Evolutionary conservation across 37 sponge, comb jelly and placozoan genomes (phyloP), one percentile per base, ranked within the genome.

Genomic region (Bolinopsis microptera): DNA sequence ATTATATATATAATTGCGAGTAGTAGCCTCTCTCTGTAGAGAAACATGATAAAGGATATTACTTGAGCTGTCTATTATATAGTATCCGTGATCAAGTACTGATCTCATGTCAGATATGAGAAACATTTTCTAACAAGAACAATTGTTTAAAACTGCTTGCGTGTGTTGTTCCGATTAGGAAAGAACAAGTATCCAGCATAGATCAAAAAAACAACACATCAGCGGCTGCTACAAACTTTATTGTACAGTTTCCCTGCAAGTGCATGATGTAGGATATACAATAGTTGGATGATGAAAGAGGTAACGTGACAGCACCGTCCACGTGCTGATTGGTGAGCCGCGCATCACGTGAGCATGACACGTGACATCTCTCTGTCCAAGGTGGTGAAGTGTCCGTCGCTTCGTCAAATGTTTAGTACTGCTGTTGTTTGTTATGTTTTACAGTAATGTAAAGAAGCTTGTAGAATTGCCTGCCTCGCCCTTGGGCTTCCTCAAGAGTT

Each of bases 201-300:
- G 61, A 48, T 48, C 61, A 48, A 48, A 48, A n/a, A n/a, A 48
- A 48, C 61, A 48, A 48, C 5, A 48, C 61, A 48, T 48, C 61
- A 48, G 61, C 61, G 61, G 61, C 61, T 13, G 9, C 9, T 13
- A 48, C 61, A 48, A 48, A 48, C 61, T 48, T 48, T 48, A 48
- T 48, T 48, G 61, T 48, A 48, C 61, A 48, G 61, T 48, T 48
- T 48, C 61, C 61, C 61, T 48, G 61, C 61, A 48, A 48, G 13
- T 77, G 80, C 80, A 77, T 77, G 80, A 77, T 77, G 80, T 77
- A 77, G 35, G 33, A 77, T 77, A 32, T 77, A 77, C 80, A 77
- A 35, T 77, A 77, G 80, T 36, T 77, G 32, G 80, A 77, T 77
- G 80, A 27, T 77, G 80, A 77, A 27, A 77, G 37, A 35, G 3